Conservation (phyloP, 2,113 vertebrate species). For the Cynopterus brachyotis region DNA sequence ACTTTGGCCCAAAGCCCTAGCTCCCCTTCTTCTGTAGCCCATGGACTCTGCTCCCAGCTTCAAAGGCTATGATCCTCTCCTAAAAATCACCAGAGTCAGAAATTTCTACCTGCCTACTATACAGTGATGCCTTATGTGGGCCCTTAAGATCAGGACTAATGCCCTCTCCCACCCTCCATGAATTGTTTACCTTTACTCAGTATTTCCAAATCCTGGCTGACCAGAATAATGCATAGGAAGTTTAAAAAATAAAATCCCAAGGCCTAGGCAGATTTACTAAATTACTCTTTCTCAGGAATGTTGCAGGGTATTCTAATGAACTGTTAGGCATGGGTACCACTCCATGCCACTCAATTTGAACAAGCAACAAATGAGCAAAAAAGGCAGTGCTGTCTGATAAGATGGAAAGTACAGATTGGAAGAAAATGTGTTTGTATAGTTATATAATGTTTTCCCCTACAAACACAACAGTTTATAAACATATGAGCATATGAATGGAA, state of each 20-base stretch:
- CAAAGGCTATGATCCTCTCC: not conserved
- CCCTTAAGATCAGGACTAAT: not conserved
- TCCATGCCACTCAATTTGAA: not conserved
- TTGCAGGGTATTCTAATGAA: not conserved
- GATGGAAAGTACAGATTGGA: conserved; percentile 71
- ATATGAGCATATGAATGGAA: conserved; percentile 68
- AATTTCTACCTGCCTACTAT: not conserved
- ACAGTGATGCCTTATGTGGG: not conserved
- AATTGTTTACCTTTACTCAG: not conserved
- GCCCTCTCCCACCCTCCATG: not conserved
- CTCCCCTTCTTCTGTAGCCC: not conserved
- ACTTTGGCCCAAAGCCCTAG: not conserved
- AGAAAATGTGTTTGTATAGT: conserved; percentile 20
- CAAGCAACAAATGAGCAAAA: not conserved
- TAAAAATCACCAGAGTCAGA: not conserved
- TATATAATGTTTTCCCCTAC: not conserved
- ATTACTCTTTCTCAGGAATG: not conserved
- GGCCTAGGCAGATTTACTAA: not conserved
- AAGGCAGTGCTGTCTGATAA: conserved; percentile 70
- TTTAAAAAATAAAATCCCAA: not conserved
- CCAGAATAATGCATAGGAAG: not conserved
- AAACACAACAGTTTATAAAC: conserved; percentile 84
- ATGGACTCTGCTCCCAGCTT: not conserved
- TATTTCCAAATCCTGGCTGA: not conserved
- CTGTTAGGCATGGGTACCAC: not conserved